Conservation (phyloP, 2,797 vertebrate species). For the Acanthurus lineatus region DNA sequence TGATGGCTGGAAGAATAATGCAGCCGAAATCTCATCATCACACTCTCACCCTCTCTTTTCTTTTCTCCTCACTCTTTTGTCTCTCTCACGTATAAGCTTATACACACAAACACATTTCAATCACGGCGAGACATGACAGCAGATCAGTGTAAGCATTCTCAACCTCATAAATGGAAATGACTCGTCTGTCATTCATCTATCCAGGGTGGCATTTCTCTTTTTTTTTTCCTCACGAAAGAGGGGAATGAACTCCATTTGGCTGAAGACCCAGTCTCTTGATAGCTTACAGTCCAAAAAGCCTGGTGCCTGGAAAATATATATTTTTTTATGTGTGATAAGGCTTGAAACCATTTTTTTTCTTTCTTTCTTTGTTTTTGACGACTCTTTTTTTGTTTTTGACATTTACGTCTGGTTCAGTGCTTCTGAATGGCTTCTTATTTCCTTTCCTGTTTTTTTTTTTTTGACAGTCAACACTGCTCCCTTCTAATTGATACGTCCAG, state of each 20-base stretch:
- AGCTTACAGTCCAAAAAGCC: conserved; percentile 43
- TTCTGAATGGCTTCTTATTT: conserved; percentile 48
- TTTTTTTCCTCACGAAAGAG: conserved; percentile 37
- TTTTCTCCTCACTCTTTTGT: conserved; percentile 44
- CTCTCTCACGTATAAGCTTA: conserved; percentile 32
- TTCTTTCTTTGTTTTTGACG: conserved; percentile 49
- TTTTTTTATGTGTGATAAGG: conserved; percentile 54
- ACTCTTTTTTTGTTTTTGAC: conserved; percentile 53
- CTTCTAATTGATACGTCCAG: conserved; percentile 66
- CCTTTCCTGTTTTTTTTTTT: conserved; percentile 18
- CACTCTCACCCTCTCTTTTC: conserved; percentile 32
- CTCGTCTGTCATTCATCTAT: conserved; percentile 77
- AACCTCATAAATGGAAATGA: conserved; percentile 80
- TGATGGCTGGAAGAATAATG: conserved; percentile 45
- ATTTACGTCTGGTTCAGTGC: conserved; percentile 48
- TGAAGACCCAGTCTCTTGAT: conserved; percentile 58
- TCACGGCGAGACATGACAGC: conserved; percentile 69
- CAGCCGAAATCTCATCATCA: conserved; percentile 13
- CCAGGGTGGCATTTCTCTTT: conserved; percentile 74
- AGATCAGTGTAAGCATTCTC: conserved; percentile 72
- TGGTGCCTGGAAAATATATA: conserved; percentile 45
- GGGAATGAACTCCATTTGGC: conserved; percentile 70
- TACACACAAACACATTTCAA: conserved; percentile 67
- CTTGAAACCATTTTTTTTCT: conserved; percentile 39
- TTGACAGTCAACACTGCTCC: conserved; percentile 28